phyloP scores from a whole-genome alignment of 2,797 vertebrate genomes.

The Chelon labrosus region DNA sequence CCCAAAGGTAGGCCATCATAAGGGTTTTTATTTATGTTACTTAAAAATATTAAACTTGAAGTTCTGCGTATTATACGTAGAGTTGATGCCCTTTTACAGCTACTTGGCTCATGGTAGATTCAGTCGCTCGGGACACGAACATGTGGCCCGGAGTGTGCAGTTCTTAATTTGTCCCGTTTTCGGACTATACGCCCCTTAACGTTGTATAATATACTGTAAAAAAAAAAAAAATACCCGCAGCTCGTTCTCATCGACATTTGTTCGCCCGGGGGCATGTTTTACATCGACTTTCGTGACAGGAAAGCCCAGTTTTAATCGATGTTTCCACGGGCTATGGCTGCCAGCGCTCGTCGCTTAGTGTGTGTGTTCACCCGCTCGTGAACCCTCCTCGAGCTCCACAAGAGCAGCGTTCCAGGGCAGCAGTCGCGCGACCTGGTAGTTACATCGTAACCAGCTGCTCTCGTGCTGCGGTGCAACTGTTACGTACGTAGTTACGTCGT shows the following conservation, averaged over 20 bases:
- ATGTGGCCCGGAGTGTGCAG: constrained; percentile 54
- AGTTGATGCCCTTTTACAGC: constrained; percentile 25
- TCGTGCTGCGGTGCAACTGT: constrained; percentile 46
- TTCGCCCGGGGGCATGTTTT: not conserved
- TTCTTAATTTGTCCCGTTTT: constrained; percentile 51
- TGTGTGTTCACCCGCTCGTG: constrained; percentile 64
- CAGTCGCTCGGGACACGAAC: constrained; percentile 39
- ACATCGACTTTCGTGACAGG: constrained; percentile 8
- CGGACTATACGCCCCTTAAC: constrained; percentile 6
- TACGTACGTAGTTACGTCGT: constrained; percentile 30
- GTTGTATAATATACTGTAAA: not conserved
- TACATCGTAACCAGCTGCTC: constrained; percentile 40
- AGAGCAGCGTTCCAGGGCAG: constrained; percentile 34
- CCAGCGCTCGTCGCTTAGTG: constrained; percentile 39
- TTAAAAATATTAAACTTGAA: constrained; percentile 51
- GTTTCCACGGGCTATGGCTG: constrained; percentile 40
- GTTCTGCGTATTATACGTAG: constrained; percentile 11
- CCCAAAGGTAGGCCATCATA: constrained; percentile 85
- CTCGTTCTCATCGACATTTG: not conserved
- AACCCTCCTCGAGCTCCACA: constrained; percentile 58
- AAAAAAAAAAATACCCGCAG: not conserved
- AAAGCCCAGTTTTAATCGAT: constrained; percentile 23
- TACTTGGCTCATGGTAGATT: constrained; percentile 10
- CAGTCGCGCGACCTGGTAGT: constrained; percentile 51
- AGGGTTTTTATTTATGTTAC: not conserved